These are phyloP conservation scores for Fragum whitleyi DNA, from an alignment of 2,888 invertebrate species.

Conservation along the genomic window DNA sequence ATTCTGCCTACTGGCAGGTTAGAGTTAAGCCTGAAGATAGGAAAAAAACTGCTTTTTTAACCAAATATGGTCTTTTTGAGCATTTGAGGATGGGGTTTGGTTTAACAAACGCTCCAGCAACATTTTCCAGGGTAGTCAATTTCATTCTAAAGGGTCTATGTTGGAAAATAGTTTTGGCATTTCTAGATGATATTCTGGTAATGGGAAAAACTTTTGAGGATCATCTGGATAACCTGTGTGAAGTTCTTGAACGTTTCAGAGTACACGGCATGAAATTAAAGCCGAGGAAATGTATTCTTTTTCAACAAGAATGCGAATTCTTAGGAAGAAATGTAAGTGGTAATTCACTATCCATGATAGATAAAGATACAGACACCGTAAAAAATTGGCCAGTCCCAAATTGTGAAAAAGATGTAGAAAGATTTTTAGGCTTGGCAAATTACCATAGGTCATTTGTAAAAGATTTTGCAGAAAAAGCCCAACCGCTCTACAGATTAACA, in stretches of 20 bases:
- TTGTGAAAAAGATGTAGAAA: conserved; percentile 45
- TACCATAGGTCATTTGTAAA: conserved; percentile 55
- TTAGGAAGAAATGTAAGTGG: conserved; percentile 25
- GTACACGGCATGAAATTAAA: conserved; percentile 19
- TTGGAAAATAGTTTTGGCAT: conserved; percentile 50
- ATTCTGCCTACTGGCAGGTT: conserved; percentile 58
- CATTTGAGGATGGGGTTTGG: conserved; percentile 31
- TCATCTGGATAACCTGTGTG: conserved; percentile 6
- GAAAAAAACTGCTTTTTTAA: conserved; percentile 62
- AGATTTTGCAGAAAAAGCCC: conserved; percentile 33
- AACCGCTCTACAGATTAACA: conserved; percentile 34
- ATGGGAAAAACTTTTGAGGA: conserved; percentile 33
- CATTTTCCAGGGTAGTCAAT: conserved; percentile 49
- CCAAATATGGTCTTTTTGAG: conserved; percentile 38
- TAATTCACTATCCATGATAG: neutral
- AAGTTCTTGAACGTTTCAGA: conserved; percentile 12
- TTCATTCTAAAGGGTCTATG: conserved; percentile 50
- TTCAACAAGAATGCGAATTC: conserved; percentile 22
- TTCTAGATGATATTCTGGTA: conserved; percentile 61
- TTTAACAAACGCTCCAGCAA: conserved; percentile 34
- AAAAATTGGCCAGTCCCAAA: conserved; percentile 46
- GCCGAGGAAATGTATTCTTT: conserved; percentile 22
- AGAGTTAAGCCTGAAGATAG: conserved; percentile 32
- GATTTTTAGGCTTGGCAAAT: conserved; percentile 58
- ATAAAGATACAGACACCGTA: conserved; percentile 24